A percentile compares a stretch with the other conserved stretches of the same genome.
These are phyloP conservation scores for Synodontis membranacea DNA, from an alignment of 2,113 vertebrate species.

Conservation along the genomic window DNA sequence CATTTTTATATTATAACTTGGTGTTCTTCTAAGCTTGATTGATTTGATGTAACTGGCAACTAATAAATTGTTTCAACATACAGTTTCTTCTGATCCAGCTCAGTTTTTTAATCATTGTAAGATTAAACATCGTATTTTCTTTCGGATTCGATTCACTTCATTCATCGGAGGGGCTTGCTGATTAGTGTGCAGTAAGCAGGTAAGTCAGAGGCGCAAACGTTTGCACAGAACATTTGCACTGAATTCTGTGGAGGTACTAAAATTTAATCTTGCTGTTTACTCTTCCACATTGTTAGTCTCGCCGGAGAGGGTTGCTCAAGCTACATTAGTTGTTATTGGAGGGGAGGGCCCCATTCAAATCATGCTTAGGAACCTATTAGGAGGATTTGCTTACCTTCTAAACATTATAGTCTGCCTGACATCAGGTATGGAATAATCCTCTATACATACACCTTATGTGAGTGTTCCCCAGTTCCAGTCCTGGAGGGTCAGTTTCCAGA, in stretches of 20 bases:
- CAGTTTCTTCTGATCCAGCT: not conserved
- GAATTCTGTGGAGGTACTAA: not conserved
- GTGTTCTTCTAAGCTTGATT: not conserved
- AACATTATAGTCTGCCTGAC: not conserved
- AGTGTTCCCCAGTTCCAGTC: not conserved
- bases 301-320: not conserved
- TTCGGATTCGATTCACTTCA: not conserved
- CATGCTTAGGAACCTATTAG: not conserved
- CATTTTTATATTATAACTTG: not conserved
- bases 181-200: not conserved
- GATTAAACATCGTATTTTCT: not conserved
- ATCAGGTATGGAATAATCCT: not conserved
- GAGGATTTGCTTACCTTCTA: not conserved
- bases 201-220: not conserved
- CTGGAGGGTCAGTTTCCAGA: not conserved
- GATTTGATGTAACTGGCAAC: not conserved
- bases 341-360: not conserved
- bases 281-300: not conserved
- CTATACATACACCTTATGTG: not conserved
- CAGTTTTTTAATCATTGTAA: not conserved
- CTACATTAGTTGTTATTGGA: not conserved
- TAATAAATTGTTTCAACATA: slow-evolving; percentile 3
- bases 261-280: not conserved
- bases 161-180: not conserved
- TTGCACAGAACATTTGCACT: not conserved